Evolutionary conservation across 2,113 vertebrate genomes (phyloP), one percentile per base, ranked within the genome.

Genomic region (Labrus mixtus): DNA sequence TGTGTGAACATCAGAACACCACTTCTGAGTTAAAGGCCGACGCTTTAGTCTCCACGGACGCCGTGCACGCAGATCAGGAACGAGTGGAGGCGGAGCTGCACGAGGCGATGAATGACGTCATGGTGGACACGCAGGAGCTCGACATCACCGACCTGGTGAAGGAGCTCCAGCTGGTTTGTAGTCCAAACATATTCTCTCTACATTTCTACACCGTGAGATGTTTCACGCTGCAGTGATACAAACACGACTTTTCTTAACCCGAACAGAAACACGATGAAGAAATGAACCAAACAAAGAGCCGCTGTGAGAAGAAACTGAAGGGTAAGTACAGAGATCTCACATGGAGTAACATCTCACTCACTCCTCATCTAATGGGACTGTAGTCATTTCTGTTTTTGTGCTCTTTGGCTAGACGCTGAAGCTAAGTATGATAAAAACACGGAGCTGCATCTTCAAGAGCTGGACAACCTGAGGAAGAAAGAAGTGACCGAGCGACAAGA

Each of bases 1-100:
- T 98, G 36, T 96, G 96, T 0, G 97, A 99, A 85, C 96, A 99
- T 51, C 96, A 98, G 91, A 97, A 97, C 79, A 96, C 87, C 39
- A 85, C 96, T 10, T 93, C 93, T 0, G 97, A 98, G 85, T 72
- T 96, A 88, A 96, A 95, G 83, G 90, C 88, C 0, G 94, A 96
- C 45, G 87, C 90, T 20, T 73, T 93, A 0, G 84, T 94, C 3
- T 83, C 90, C 20, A 73, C 90, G 85, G 95, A 92, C 64, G 76
- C 85, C 65, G 86, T 93, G 2, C 95, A 97, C 82, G 93, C 93
- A 53, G 94, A 96, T 41, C 95, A 98, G 53, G 76, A 87, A 39
- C 56, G 78, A 0, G 82, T 97, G 82, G 96, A 99, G 87, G 79
- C 50, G 0, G 75, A 87, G 4, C 62, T 98, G 76, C 83, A 65